Evolutionary conservation across 2,888 invertebrate species (phyloP).

Genomic region (Deroplatys truncata): DNA sequence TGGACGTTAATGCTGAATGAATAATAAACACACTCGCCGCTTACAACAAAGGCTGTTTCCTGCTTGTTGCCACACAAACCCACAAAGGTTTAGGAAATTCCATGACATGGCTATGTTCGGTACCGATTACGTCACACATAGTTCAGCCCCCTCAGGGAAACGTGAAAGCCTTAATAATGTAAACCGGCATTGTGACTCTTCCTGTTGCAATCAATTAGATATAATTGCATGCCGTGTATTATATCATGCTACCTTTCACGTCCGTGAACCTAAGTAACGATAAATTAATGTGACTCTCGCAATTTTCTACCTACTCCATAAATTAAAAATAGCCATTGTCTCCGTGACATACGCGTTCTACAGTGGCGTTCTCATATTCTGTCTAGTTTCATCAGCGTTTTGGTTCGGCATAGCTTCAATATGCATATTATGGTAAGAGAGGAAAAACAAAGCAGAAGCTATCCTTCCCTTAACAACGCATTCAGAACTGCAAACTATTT

Average conservation of each 20-base stretch:
- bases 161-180: not conserved
- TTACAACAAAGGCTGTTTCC: no score
- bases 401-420: no score
- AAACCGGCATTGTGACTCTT: not conserved
- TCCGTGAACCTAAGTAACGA: not conserved
- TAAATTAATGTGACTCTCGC: not conserved
- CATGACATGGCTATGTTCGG: not conserved
- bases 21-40: no score
- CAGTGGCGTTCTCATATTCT: not conserved
- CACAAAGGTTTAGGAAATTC: not conserved
- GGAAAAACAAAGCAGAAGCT: no score
- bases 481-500: no score
- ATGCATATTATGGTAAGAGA: no score
- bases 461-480: no score
- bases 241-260: not conserved
- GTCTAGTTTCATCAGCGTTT: no score
- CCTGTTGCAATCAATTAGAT: conserved; percentile 5
- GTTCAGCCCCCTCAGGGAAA: not conserved
- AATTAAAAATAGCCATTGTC: not conserved
- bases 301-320: not conserved
- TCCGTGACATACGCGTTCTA: not conserved
- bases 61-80: no score
- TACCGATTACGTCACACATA: not conserved
- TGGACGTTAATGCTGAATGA: no score
- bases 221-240: not conserved